phyloP scores from a whole-genome alignment of 2,888 invertebrate genomes.

The Phengaris alcon region DNA sequence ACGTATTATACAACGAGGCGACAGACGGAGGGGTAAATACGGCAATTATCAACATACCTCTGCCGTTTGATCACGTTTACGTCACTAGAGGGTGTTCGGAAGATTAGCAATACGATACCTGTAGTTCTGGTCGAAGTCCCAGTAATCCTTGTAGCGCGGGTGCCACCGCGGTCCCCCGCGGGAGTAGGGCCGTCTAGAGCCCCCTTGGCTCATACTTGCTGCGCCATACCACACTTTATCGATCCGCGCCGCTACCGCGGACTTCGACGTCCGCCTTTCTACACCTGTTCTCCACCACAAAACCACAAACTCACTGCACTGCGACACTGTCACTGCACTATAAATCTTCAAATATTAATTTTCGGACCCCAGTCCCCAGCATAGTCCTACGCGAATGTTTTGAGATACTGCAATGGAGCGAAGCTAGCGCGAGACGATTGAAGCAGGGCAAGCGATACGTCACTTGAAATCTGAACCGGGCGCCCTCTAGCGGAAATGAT shows the following conservation, averaged over 20 bases:
- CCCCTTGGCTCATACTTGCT: constrained; percentile 71
- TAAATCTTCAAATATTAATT: constrained; percentile 43
- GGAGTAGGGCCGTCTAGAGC: constrained; percentile 70
- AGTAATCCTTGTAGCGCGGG: constrained; percentile 75
- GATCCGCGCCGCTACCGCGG: constrained; percentile 58
- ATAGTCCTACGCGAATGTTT: constrained; percentile 56
- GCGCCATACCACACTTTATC: constrained; percentile 63
- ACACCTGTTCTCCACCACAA: constrained; percentile 44
- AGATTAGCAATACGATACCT: constrained; percentile 47
- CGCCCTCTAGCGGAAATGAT: constrained; percentile 49
- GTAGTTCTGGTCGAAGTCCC: constrained; percentile 75
- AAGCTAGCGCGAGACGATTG: constrained; percentile 54
- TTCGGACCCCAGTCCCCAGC: constrained; percentile 42
- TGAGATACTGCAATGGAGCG: constrained; percentile 58
- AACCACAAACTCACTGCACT: constrained; percentile 50
- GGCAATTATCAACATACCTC: neutral
- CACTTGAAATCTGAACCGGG: constrained; percentile 40
- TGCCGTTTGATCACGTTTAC: constrained; percentile 31
- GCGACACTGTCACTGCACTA: constrained; percentile 50
- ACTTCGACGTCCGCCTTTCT: constrained; percentile 44
- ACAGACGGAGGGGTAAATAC: constrained; percentile 8
- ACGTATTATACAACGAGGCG: constrained; percentile 23
- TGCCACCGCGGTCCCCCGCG: constrained; percentile 75
- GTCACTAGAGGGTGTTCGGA: constrained; percentile 33
- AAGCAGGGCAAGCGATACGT: constrained; percentile 56